Evolutionary conservation across 2,888 invertebrate species (phyloP), one percentile per base, ranked within the genome.

Genomic region (Tethea ocularis): DNA sequence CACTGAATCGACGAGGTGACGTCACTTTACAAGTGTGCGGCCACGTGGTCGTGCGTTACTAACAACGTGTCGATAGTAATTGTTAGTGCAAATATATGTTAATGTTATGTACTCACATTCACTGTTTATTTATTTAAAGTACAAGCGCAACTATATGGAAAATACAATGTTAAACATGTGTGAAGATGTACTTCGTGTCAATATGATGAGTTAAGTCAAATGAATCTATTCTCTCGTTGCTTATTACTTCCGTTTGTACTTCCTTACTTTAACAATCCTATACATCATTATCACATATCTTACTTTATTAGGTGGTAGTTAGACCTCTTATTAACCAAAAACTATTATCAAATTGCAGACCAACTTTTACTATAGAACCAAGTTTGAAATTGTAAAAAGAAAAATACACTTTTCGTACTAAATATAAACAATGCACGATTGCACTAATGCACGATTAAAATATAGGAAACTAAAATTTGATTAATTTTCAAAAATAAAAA

Each of bases 11-110:
- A 36, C 33, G 22, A 41, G 33, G 4, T 54, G 29, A 54, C 54
- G 54, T 54, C 54, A 54, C 46, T 22, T 20, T 33, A 54, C 54
- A 54, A 22, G 54, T 54, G 54, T 54, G 20, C 7, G 54, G 13
- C 54, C 54, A 33, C 22, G 54, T 33, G 54, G 54, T 54, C 20
- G 22, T 22, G 33, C 22, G 33, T 54, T 33, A 33, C n/a, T 20
- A 33, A 54, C 63, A 69, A 71, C 63, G 64, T 77, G 70, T 66
- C 74, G 68, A 68, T 63, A 56, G 61, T 64, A 61, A 61, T 46
- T 66, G 63, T 68, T 65, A 64, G 59, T 74, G 74, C 71, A 74
- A 72, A 68, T 63, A 20, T 64, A 65, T 67, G 71, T 58, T 70
- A 74, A 78, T 72, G 58, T 55, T 66, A 63, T 68, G 67, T 70